phyloP scores from a whole-genome alignment of 2,888 invertebrate species.

The Eupithecia dodoneata region DNA sequence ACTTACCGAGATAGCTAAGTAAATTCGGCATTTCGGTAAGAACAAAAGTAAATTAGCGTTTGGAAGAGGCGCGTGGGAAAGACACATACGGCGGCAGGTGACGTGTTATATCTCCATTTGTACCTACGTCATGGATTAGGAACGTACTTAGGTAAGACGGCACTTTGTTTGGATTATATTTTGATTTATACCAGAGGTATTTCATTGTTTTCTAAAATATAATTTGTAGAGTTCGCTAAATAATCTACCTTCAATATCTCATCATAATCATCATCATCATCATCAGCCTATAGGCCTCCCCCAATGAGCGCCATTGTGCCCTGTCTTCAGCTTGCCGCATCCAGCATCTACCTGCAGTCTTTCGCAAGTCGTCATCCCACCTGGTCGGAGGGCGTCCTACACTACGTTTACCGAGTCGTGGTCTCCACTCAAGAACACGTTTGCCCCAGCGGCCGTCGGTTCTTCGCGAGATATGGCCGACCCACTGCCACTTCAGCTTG shows the following conservation, averaged over 20 bases:
- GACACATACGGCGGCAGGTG: constrained; percentile 62
- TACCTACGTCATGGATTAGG: constrained; percentile 39
- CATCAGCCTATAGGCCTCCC: no score
- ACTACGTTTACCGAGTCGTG: no score
- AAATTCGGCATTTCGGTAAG: constrained; percentile 63
- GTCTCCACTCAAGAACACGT: no score
- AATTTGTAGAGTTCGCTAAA: not conserved
- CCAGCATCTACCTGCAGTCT: no score
- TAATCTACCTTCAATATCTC: not conserved
- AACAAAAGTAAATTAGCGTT: constrained; percentile 77
- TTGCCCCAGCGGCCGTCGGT: no score
- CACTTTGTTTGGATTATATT: constrained; percentile 24
- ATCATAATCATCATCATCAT: no score
- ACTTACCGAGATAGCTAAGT: constrained; percentile 62
- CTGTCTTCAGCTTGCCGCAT: no score
- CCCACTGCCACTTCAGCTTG: no score
- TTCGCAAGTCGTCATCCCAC: no score
- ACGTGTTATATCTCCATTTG: constrained; percentile 33
- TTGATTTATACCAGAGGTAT: not conserved
- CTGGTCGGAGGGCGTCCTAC: no score
- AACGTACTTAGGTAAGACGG: constrained; percentile 22
- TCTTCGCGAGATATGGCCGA: no score
- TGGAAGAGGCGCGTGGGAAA: constrained; percentile 62
- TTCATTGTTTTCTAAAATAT: not conserved
- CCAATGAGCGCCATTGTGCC: no score